These are phyloP conservation scores for Charadrius vociferus DNA, from an alignment of 2,113 vertebrate genomes.

Conservation along the genomic window DNA sequence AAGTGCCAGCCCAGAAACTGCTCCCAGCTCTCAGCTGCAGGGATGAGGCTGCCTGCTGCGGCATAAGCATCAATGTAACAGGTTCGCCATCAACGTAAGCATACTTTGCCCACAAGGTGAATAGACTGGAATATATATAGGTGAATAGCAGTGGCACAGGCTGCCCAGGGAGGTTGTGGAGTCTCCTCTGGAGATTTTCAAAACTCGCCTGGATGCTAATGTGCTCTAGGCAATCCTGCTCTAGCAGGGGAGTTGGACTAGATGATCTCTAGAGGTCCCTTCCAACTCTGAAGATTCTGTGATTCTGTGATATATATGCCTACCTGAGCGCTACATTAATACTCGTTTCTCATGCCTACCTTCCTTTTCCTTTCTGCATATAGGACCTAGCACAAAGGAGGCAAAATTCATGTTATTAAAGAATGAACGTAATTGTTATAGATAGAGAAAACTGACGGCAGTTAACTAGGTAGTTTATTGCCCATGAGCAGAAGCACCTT, in stretches of 20 bases:
- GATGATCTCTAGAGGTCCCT: no score
- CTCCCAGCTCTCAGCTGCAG: neutral
- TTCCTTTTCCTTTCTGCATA: neutral
- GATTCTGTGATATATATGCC: rapidly evolving
- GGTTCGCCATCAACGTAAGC: rapidly evolving
- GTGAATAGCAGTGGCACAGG: no score
- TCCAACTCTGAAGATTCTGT: no score
- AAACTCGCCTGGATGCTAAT: no score
- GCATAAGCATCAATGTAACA: neutral
- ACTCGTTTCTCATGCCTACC: neutral
- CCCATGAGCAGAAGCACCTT: neutral
- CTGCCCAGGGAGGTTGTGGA: no score
- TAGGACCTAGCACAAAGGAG: neutral
- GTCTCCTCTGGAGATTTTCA: no score
- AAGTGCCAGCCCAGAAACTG: neutral
- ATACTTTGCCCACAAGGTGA: neutral
- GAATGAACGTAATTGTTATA: neutral
- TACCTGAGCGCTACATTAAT: neutral
- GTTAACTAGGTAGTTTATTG: neutral
- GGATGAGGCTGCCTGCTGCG: neutral
- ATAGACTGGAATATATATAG: no score
- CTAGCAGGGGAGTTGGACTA: no score
- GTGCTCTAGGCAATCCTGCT: no score
- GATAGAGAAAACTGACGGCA: neutral
- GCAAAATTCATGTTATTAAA: neutral